Conservation (phyloP, 2,888 invertebrate genomes). For the Cerceris ruficornis region DNA sequence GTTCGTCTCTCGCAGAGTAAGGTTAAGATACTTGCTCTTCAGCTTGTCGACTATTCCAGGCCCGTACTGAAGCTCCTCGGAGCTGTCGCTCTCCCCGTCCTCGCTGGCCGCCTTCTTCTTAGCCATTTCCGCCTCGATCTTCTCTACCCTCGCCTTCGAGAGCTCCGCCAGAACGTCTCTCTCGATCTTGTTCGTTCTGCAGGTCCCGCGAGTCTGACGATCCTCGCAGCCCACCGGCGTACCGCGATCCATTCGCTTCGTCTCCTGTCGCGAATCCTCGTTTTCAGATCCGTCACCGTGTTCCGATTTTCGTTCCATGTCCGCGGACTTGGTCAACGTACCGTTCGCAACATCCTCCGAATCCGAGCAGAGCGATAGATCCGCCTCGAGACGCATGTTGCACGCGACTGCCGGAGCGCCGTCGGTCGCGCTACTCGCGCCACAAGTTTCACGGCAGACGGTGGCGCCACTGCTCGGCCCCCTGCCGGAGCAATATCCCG, state of each 20-base stretch:
- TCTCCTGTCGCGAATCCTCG: slow-evolving; percentile 44
- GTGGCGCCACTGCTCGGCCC: slow-evolving; percentile 52
- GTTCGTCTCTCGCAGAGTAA: slow-evolving; percentile 89
- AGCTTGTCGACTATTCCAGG: slow-evolving; percentile 95
- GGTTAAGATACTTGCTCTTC: slow-evolving; percentile 92
- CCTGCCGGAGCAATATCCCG: slow-evolving; percentile 37
- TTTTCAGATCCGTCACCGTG: slow-evolving; percentile 56
- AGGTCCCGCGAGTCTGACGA: slow-evolving; percentile 8
- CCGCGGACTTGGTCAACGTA: slow-evolving; percentile 68
- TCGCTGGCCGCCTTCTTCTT: slow-evolving; percentile 50
- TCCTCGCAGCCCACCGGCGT: slow-evolving; percentile 25
- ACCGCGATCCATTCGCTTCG: slow-evolving; percentile 16
- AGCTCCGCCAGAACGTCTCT: slow-evolving; percentile 43
- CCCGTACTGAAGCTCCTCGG: slow-evolving; percentile 93
- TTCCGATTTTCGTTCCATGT: slow-evolving; percentile 73
- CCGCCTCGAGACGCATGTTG: slow-evolving; percentile 80
- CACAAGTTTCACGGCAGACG: slow-evolving; percentile 31
- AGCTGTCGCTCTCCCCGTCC: slow-evolving; percentile 84
- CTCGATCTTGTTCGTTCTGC: slow-evolving; percentile 40
- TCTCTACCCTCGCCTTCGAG: slow-evolving; percentile 22
- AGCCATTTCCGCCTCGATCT: slow-evolving; percentile 46
- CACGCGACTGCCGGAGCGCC: slow-evolving; percentile 74
- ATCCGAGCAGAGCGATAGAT: slow-evolving; percentile 71
- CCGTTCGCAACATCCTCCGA: slow-evolving; percentile 74
- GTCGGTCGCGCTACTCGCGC: slow-evolving; percentile 46